phyloP scores from a whole-genome alignment of 2,797 vertebrate species.

The Rhabdomys pumilio region DNA sequence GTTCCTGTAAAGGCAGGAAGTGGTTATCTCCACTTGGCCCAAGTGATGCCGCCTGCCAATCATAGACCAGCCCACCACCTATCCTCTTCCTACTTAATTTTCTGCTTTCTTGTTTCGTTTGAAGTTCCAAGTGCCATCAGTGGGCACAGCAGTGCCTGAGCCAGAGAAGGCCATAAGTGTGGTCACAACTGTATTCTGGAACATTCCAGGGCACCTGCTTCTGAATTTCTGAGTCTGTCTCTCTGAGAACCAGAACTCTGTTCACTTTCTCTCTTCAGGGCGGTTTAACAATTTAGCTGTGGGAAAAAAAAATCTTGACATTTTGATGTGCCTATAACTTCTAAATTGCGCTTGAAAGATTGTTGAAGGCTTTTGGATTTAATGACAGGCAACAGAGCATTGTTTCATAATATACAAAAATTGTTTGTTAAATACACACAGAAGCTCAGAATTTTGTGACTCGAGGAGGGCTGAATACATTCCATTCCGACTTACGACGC shows the following conservation, averaged over 20 bases:
- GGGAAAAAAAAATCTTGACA: constrained; percentile 45
- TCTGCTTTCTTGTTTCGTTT: constrained; percentile 46
- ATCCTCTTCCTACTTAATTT: constrained; percentile 35
- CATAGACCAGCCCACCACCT: constrained; percentile 20
- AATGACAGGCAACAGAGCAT: constrained; percentile 66
- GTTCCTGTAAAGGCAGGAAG: neutral
- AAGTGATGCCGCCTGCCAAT: constrained; percentile 20
- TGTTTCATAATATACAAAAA: constrained; percentile 79
- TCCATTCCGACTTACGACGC: constrained; percentile 12
- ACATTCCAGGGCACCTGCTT: neutral
- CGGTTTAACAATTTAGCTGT: constrained; percentile 66
- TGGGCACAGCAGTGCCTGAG: neutral
- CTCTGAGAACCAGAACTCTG: constrained; percentile 34
- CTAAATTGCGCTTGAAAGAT: constrained; percentile 68
- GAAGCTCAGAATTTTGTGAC: constrained; percentile 69
- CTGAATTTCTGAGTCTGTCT: constrained; percentile 56
- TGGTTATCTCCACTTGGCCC: neutral
- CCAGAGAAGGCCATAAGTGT: constrained; percentile 29
- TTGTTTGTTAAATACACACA: constrained; percentile 75
- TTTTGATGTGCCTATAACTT: constrained; percentile 61
- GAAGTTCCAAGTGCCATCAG: constrained; percentile 24
- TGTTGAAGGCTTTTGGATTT: constrained; percentile 78
- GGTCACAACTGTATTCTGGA: neutral
- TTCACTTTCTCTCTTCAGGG: constrained; percentile 19
- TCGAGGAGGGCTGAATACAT: constrained; percentile 1